Base-by-base conservation (phyloP, 2,888 invertebrate species). In the Papilio protenor region DNA sequence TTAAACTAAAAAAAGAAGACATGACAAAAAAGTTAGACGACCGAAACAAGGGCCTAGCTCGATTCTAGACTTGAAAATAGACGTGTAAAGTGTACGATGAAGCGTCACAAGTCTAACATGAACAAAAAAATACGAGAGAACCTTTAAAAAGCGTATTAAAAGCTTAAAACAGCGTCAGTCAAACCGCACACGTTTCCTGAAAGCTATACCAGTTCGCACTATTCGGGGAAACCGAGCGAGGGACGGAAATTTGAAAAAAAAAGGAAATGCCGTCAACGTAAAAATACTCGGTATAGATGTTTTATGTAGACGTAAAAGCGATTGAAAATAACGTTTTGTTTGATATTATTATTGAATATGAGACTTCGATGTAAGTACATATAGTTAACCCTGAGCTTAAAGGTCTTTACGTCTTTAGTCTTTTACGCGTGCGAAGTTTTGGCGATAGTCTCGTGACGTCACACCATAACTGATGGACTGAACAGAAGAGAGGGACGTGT, bases 91-190 rank as follows among this genome's bases (percentile, higher is more conserved):
- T 45, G 49, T 14, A 64, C 59, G 55, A 14, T 71, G 33, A 85
- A 85, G 80, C 76, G 91, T 91, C 92, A 90, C 89, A 89, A 86
- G 85, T 78, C 82, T 81, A 81, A 80, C 81, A 78, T 78, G 79
- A 78, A 75, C 69, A 81, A 81, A 83, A n/a, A 83, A 83, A 81
- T 66, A 77, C 79, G 61, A 81, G 27, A 83, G 81, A 82, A 75
- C 73, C 73, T 76, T 80, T 82, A 86, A 89, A 88, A 89, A 83
- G 82, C 82, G 86, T 87, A 85, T 87, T 90, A 89, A 87, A 87
- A 86, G 86, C 84, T 86, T 87, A 87, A 90, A 91, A 89, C 86
- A 86, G 85, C 84, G 87, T 85, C 87, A 84, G 81, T 85, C 84
- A 85, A 72, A 82, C 80, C 83, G 81, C 84, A 81, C 81, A 81